phyloP scores from a whole-genome alignment of 2,113 vertebrate genomes.

The Saccopteryx bilineata region DNA sequence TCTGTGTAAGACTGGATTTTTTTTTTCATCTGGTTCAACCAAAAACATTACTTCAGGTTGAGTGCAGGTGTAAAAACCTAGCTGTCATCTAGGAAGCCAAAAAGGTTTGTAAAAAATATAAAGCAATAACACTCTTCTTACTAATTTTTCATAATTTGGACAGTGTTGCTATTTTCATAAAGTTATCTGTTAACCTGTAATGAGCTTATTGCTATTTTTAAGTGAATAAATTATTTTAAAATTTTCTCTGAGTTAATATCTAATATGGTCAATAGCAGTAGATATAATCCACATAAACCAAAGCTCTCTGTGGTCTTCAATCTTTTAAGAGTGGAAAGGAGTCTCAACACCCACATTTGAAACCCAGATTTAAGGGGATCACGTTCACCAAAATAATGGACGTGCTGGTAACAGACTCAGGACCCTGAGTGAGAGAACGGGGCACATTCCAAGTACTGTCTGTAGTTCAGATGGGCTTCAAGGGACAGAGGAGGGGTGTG shows the following conservation, averaged over 20 bases:
- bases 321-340: background rate
- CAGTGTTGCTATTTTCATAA: background rate
- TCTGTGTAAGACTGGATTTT: background rate
- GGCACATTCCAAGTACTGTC: accelerated
- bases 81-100: background rate
- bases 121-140: background rate
- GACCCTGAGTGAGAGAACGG: background rate
- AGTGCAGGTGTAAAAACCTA: background rate
- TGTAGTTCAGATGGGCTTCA: background rate
- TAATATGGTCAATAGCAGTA: background rate
- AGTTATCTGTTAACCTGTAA: background rate
- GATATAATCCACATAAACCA: background rate
- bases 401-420: background rate
- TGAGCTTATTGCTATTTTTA: background rate
- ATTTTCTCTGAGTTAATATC: background rate
- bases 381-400: background rate
- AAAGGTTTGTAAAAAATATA: background rate
- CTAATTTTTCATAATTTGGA: background rate
- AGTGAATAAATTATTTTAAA: background rate
- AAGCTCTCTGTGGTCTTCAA: background rate
- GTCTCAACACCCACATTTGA: background rate
- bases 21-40: background rate
- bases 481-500: no score
- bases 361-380: background rate
- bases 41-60: background rate